Conservation (phyloP, 35 echinoderm and acorn worm genomes). For the Hemicentrotus pulcherrimus region DNA sequence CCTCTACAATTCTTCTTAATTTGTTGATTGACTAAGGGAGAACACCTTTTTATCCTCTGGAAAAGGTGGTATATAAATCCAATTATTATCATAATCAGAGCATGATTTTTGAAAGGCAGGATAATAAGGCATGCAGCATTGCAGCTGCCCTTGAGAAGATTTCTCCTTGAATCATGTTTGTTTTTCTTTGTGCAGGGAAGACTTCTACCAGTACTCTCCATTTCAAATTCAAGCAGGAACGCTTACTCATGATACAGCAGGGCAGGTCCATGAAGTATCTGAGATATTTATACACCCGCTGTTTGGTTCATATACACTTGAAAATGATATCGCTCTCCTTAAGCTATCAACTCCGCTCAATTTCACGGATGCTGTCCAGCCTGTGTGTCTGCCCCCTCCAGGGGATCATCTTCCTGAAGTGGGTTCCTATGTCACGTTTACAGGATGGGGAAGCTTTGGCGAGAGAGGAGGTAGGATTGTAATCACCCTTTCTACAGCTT, state of each 20-base stretch:
- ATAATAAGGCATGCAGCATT: too few species aligned
- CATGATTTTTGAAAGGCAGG: too few species aligned
- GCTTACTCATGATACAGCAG: background rate
- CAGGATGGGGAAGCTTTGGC: constrained; percentile 25
- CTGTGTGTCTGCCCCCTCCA: constrained; percentile 8
- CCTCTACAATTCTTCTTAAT: too few species aligned
- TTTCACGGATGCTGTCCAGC: constrained; percentile 34
- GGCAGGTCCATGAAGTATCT: background rate
- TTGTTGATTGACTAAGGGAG: too few species aligned
- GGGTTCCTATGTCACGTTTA: background rate
- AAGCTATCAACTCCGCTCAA: constrained; percentile 21
- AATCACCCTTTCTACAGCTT: background rate
- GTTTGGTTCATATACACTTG: background rate
- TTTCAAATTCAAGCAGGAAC: background rate
- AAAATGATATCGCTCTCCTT: constrained; percentile 27
- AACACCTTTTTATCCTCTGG: too few species aligned
- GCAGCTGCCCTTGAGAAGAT: too few species aligned
- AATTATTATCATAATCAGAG: too few species aligned
- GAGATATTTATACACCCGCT: background rate
- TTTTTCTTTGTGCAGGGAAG: background rate
- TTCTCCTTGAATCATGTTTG: too few species aligned
- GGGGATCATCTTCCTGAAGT: background rate
- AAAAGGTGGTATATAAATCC: too few species aligned
- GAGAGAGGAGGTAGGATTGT: background rate
- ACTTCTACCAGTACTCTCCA: background rate